Evolutionary conservation across 2,797 vertebrate genomes (phyloP).

Genomic region (Cyclura pinguis): DNA sequence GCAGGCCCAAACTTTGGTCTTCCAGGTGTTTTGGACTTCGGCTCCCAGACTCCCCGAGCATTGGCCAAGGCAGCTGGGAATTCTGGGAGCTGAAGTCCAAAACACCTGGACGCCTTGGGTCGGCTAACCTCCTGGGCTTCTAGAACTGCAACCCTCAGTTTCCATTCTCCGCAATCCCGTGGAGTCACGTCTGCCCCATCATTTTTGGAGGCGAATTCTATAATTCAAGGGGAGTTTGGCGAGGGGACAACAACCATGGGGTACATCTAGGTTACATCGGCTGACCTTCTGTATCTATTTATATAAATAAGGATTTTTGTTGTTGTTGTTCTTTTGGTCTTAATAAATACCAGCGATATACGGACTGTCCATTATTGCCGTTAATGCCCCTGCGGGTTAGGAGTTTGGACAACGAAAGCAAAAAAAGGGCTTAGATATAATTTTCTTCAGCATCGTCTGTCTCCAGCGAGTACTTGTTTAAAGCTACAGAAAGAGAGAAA

Average conservation of each 20-base stretch:
- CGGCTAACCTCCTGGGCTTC: not conserved
- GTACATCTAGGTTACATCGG: not conserved
- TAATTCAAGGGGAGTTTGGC: not conserved
- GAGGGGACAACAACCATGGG: accelerated
- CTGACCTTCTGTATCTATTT: not conserved
- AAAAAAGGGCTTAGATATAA: not conserved
- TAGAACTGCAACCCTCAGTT: not conserved
- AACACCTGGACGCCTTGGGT: not conserved
- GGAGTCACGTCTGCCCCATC: too few species aligned
- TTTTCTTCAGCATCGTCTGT: constrained; percentile 31
- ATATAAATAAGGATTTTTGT: constrained; percentile 29
- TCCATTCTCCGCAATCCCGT: too few species aligned
- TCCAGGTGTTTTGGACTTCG: too few species aligned
- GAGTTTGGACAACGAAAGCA: not conserved
- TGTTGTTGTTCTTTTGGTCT: constrained; percentile 7
- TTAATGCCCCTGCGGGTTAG: constrained; percentile 17
- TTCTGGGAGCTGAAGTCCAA: too few species aligned
- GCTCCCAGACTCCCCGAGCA: too few species aligned
- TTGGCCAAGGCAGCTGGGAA: too few species aligned
- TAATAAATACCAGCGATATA: constrained; percentile 42
- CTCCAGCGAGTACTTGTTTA: not conserved
- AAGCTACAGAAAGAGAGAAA: not conserved
- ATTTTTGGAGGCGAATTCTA: not conserved
- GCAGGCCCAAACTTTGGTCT: too few species aligned
- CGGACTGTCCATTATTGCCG: constrained; percentile 17